Conservation (phyloP, 2,888 invertebrate genomes). For the Drosophila colorata region DNA sequence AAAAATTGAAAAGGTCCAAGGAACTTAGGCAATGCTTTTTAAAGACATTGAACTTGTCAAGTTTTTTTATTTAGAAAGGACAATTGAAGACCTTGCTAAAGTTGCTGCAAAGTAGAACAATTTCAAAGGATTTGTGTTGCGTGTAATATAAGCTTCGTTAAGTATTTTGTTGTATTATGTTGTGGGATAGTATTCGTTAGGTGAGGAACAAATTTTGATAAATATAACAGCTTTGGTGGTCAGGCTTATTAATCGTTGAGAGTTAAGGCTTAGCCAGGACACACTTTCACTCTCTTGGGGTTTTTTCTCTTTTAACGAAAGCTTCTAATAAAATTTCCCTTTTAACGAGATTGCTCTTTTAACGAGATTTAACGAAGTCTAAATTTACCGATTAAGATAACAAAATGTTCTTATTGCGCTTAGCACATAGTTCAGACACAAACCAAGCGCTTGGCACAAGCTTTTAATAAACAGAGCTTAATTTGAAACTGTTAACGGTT, state of each 20-base stretch:
- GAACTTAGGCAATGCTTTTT: too few species aligned
- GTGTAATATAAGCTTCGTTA: too few species aligned
- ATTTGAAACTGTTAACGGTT: too few species aligned
- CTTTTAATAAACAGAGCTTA: neutral
- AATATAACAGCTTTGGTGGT: neutral
- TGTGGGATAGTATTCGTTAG: neutral
- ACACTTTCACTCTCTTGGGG: neutral
- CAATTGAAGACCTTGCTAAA: too few species aligned
- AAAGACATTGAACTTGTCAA: too few species aligned
- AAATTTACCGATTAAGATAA: neutral
- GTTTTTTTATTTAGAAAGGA: too few species aligned
- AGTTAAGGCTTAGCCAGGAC: neutral
- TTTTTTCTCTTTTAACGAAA: neutral
- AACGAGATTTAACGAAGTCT: neutral
- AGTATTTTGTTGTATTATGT: too few species aligned
- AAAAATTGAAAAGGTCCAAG: too few species aligned
- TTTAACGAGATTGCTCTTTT: neutral
- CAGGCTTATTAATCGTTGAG: neutral
- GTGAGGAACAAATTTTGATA: neutral
- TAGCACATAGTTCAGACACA: neutral
- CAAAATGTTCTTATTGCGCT: too few species aligned
- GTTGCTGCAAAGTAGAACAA: too few species aligned
- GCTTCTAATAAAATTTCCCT: neutral
- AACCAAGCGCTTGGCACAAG: neutral
- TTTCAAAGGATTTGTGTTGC: too few species aligned